Evolutionary conservation across 2,797 vertebrate species (phyloP).

Genomic region (Momotus momota): DNA sequence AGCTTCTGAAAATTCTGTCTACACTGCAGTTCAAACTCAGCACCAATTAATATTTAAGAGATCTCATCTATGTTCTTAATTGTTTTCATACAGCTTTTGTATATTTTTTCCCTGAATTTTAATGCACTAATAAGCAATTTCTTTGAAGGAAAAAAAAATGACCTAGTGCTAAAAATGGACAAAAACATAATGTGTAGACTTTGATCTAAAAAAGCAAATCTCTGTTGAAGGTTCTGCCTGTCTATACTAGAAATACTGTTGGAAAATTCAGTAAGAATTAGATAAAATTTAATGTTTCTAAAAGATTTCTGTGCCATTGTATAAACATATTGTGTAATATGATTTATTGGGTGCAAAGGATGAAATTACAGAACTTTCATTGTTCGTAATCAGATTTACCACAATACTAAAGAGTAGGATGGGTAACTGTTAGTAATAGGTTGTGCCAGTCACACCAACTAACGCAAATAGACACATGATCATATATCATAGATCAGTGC

Average conservation of each 20-base stretch:
- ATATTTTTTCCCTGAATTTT: not conserved
- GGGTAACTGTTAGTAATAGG: not conserved
- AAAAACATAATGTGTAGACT: rapidly evolving
- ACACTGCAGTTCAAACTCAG: not conserved
- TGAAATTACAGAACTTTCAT: not conserved
- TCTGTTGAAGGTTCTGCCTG: not conserved
- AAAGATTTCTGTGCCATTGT: not conserved
- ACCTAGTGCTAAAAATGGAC: not conserved
- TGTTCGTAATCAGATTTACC: not conserved
- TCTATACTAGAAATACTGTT: not conserved
- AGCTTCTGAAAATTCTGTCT: conserved; percentile 6
- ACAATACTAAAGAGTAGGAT: not conserved
- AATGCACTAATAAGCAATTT: not conserved
- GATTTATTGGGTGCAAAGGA: not conserved
- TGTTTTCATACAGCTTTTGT: not conserved
- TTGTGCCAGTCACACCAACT: not conserved
- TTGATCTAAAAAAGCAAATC: not conserved
- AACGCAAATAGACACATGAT: not conserved
- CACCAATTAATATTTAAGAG: not conserved
- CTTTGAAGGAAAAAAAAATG: not conserved
- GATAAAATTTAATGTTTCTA: not conserved
- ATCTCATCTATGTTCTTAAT: not conserved
- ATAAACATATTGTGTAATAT: not conserved
- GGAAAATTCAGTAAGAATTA: not conserved
- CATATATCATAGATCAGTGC: not conserved